Evolutionary conservation across 1,140 invertebrate species (phyloP), one percentile per base, ranked within the genome.

Genomic region (Cotesia chilonis): DNA sequence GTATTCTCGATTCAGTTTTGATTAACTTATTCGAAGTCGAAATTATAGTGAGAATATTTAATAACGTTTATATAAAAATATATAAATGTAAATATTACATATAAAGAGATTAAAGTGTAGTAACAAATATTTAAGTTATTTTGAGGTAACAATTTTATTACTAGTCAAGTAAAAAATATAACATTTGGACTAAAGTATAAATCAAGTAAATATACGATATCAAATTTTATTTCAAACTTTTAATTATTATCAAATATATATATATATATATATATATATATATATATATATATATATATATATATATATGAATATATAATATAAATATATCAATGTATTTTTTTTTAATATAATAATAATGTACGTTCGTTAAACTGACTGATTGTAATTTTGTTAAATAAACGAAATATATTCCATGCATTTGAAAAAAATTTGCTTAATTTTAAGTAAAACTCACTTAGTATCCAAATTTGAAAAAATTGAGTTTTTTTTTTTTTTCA

Each of bases 131-230:
- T 72, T 57, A 73, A 76, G 66, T 72, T 70, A 79, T 80, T 79
- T 83, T 78, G 82, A 78, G 79, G 71, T 80, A 82, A 83, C 68
- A 80, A 47, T 47, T 82, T 80, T 83, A 79, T 78, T 80, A 78
- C 84, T 86, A 85, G 85, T 86, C 84, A 85, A 80, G 82, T 80
- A 54, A 76, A 80, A 47, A 10, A 47, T 47, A 47, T 9, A 47
- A 47, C 2, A 9, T 67, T 20, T 68, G 52, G 57, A 54, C 75
- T 71, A 65, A 61, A 61, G 66, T 59, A 52, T 72, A 60, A 57
- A 67, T 28, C 28, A 28, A 28, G 28, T 9, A 75, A 65, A 68
- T 20, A 28, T 47, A 54, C 51, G 14, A 68, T 47, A 69, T 59
- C 6, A 35, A 7, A 69, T n/a, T 69, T 66, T 36, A 57, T 57